phyloP scores from a whole-genome alignment of 2,797 vertebrate genomes.

The Prionace glauca region DNA sequence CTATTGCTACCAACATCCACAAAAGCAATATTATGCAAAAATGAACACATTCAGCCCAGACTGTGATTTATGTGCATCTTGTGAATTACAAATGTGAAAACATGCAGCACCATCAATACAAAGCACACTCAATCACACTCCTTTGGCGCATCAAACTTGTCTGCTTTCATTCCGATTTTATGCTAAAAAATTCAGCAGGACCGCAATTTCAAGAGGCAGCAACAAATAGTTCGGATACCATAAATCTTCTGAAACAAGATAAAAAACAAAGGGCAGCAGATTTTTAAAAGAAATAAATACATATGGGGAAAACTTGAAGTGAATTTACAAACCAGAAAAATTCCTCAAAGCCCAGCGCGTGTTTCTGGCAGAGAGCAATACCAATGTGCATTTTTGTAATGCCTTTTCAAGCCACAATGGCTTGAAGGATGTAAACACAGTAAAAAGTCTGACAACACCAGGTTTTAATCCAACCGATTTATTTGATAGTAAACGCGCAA shows the following conservation, averaged over 20 bases:
- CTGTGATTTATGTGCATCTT: neutral
- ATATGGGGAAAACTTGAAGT: neutral
- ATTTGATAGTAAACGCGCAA: too few relatives aligned
- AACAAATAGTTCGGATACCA: neutral
- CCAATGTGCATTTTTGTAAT: neutral
- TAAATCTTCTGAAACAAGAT: constrained; percentile 27
- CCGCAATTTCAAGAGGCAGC: neutral
- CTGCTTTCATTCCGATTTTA: neutral
- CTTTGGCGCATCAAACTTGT: neutral
- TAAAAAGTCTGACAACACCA: too few relatives aligned
- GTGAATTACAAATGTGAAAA: constrained; percentile 10
- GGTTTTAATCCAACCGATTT: too few relatives aligned
- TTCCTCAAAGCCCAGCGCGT: too few relatives aligned
- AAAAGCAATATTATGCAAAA: neutral
- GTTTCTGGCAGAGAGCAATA: neutral
- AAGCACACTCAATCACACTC: neutral
- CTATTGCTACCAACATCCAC: too few relatives aligned
- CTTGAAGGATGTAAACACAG: neutral
- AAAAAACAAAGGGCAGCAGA: neutral
- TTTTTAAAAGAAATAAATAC: neutral
- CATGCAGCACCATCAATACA: neutral
- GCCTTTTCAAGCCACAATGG: neutral
- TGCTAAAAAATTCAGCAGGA: constrained; percentile 15
- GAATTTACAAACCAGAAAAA: neutral
- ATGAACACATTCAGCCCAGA: neutral